Evolutionary conservation across 2,888 invertebrate genomes (phyloP).

Genomic region (Resseliella maxima): DNA sequence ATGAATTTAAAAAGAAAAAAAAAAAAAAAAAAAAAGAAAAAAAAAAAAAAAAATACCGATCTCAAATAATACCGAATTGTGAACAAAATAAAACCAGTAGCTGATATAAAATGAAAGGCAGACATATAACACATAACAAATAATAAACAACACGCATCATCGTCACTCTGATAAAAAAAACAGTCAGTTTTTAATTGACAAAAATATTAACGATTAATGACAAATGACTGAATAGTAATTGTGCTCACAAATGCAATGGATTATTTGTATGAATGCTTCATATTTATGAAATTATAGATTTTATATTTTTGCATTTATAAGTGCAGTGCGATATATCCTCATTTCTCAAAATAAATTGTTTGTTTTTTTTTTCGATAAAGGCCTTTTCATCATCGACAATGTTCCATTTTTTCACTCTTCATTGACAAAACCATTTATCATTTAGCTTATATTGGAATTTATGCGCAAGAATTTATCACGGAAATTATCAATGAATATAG

Average conservation of each 20-base stretch:
- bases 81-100: slow-evolving; percentile 47
- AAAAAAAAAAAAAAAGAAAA: background rate
- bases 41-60: background rate
- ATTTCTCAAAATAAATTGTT: too few relatives aligned
- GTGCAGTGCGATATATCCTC: too few relatives aligned
- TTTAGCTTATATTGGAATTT: background rate
- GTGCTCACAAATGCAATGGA: too few relatives aligned
- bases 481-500: background rate
- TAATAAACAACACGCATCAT: background rate
- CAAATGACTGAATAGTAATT: background rate
- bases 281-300: too few relatives aligned
- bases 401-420: too few relatives aligned
- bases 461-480: background rate
- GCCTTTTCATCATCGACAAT: too few relatives aligned
- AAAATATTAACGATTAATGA: background rate
- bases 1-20: background rate
- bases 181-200: background rate
- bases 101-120: background rate
- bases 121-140: too few relatives aligned
- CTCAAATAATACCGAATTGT: background rate
- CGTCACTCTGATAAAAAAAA: slow-evolving; percentile 5
- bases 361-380: too few relatives aligned
- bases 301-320: too few relatives aligned
- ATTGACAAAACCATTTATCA: background rate
- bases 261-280: too few relatives aligned